Evolutionary conservation across 2,888 invertebrate species (phyloP), one percentile per base, ranked within the genome.

Genomic region (Cantharis rufa): DNA sequence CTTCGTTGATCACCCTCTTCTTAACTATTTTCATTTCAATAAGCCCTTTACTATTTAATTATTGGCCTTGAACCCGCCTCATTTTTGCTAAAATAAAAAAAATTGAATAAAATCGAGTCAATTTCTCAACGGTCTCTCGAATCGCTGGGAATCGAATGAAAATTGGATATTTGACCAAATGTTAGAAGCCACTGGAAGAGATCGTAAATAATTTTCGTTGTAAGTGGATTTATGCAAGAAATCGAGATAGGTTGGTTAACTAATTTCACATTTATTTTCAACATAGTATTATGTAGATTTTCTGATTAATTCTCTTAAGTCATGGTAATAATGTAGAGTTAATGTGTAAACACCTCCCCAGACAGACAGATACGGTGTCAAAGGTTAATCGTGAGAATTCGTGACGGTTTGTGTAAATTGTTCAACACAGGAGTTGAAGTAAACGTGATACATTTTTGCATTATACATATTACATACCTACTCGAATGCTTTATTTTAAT

Each of bases 321-420:
- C 78, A 74, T 62, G 74, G 82, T 81, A 83, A 83, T 82, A 77
- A 82, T 81, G 84, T 83, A 82, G 82, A 84, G 82, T 84, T 85
- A 84, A 85, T 85, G 83, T 85, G 85, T 85, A 85, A 86, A 86
- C 86, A 86, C 85, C 84, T 85, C 80, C 78, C 78, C 82, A 80
- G 82, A 84, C 84, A 82, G 84, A 84, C 83, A 82, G 83, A 83
- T 82, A 80, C 81, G 75, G 82, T 83, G 83, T 84, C 83, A 79
- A 71, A 83, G 85, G 84, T 85, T 84, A 84, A 82, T 81, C 86
- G 84, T 84, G 85, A 85, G 85, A 85, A 85, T 84, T 82, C 82
- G 81, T 83, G 83, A 84, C 83, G 83, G 82, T 82, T 82, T 79
- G 80, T 83, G 83, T 84, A 85, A 86, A 85, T 86, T 84, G 84